Conservation (phyloP, 2,888 invertebrate genomes). For the Phlogophora meticulosa region DNA sequence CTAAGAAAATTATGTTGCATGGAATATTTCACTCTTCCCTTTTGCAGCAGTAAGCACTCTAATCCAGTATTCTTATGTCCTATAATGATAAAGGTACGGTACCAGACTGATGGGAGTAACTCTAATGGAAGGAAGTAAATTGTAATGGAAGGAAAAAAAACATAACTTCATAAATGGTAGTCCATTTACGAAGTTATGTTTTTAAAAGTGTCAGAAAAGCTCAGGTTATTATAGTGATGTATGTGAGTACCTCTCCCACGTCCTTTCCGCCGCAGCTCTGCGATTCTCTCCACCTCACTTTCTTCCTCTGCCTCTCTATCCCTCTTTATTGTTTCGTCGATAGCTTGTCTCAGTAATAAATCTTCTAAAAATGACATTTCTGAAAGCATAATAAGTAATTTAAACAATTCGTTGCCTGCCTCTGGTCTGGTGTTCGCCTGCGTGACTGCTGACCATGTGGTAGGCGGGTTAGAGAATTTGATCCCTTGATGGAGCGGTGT, state of each 20-base stretch:
- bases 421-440: not conserved
- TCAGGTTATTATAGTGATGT: no score
- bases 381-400: constrained; percentile 65
- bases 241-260: constrained; percentile 82
- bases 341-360: constrained; percentile 90
- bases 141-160: no score
- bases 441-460: not conserved
- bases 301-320: constrained; percentile 78
- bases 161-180: no score
- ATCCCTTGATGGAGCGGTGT: not conserved
- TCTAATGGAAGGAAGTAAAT: no score
- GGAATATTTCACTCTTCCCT: no score
- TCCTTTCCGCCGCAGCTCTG: constrained; percentile 84
- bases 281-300: constrained; percentile 84
- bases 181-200: no score
- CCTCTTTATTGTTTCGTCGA: constrained; percentile 83
- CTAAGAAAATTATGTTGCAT: no score
- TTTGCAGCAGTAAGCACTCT: no score
- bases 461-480: not conserved
- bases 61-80: no score
- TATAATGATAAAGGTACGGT: no score
- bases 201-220: no score
- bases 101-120: no score
- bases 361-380: constrained; percentile 91
- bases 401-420: not conserved